Evolutionary conservation across 2,888 invertebrate genomes (phyloP).

Genomic region (Drosophila neutralis): DNA sequence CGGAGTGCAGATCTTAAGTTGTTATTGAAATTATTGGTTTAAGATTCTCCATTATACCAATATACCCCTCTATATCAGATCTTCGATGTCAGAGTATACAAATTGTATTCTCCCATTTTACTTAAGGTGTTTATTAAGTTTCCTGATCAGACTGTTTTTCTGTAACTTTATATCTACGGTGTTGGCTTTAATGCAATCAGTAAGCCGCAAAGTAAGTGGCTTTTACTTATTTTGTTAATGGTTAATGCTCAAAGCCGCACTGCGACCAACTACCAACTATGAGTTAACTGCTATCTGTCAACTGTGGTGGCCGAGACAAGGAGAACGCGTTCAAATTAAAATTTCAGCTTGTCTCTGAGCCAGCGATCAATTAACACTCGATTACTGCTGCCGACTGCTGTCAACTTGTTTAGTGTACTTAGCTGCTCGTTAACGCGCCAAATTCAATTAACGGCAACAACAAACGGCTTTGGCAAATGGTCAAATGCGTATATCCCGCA

Average conservation of each 20-base stretch:
- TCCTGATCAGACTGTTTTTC: neutral
- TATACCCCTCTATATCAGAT: neutral
- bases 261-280: neutral
- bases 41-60: neutral
- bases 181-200: neutral
- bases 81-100: neutral
- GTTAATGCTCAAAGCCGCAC: neutral
- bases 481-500: conserved; percentile 17
- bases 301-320: neutral
- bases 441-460: conserved; percentile 67
- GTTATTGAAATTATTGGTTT: neutral
- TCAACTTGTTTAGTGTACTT: conserved; percentile 63
- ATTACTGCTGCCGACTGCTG: conserved; percentile 34
- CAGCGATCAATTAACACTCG: conserved; percentile 64
- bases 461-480: conserved; percentile 45
- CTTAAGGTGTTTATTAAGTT: neutral
- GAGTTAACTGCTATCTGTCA: conserved; percentile 12
- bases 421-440: conserved; percentile 72
- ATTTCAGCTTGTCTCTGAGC: conserved; percentile 44
- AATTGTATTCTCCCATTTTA: neutral
- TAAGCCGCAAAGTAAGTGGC: conserved; percentile 6
- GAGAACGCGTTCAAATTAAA: conserved; percentile 39
- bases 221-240: conserved; percentile 2
- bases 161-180: neutral
- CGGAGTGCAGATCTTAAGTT: too few relatives aligned